Conservation (phyloP, 92 coral and sea anemone genomes). For the Heliopora coerulea region DNA sequence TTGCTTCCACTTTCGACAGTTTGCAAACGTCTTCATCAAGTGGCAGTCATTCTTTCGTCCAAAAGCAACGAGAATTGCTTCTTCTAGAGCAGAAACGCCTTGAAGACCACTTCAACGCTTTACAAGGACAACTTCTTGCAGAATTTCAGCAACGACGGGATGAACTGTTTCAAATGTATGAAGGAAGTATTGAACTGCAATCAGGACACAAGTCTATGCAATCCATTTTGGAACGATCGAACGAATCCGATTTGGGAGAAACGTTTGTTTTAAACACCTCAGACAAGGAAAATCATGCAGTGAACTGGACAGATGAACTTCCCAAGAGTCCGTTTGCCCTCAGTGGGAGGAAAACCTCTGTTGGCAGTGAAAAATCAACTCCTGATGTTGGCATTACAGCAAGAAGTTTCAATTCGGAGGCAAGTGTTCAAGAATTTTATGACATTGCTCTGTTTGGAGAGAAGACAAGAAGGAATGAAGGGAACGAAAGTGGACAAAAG, state of each 20-base stretch:
- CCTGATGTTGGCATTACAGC: neutral
- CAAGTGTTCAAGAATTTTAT: conserved; percentile 34
- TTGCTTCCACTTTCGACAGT: neutral
- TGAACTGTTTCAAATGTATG: conserved; percentile 15
- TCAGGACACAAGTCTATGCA: conserved; percentile 1
- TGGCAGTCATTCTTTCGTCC: neutral
- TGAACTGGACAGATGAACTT: conserved; percentile 6
- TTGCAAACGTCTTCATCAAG: neutral
- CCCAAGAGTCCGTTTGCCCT: conserved; percentile 30
- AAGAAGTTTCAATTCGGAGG: conserved; percentile 34
- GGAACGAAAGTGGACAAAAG: neutral
- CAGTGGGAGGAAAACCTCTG: neutral
- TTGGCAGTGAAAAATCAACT: neutral
- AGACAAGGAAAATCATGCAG: neutral
- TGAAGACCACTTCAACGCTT: conserved; percentile 12
- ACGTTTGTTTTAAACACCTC: neutral
- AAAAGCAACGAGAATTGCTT: conserved; percentile 22
- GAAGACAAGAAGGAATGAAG: neutral
- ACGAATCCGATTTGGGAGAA: conserved; percentile 1
- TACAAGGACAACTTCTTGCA: conserved; percentile 27
- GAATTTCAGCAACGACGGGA: conserved; percentile 24
- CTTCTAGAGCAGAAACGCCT: conserved; percentile 17
- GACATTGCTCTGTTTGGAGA: conserved; percentile 19
- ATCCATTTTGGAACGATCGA: conserved; percentile 24
- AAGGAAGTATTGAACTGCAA: conserved; percentile 10